Evolutionary conservation across 2,888 invertebrate species (phyloP).

Genomic region (Spicauda simplicius): DNA sequence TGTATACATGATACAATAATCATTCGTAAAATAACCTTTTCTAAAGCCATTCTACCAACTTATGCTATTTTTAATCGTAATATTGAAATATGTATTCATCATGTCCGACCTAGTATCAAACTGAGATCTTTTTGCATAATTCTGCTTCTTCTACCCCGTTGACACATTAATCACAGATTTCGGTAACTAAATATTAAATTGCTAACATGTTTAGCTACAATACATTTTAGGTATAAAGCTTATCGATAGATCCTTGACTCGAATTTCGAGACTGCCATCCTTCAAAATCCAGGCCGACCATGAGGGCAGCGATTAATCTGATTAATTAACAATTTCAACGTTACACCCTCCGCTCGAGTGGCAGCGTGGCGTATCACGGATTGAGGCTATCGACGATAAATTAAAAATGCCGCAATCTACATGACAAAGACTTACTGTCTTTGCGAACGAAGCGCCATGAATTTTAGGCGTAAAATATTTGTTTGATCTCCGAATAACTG

Average conservation of each 20-base stretch:
- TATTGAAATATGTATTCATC: too few relatives aligned
- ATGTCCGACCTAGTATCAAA: too few relatives aligned
- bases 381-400: background rate
- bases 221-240: background rate
- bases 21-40: too few relatives aligned
- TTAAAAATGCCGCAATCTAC: background rate
- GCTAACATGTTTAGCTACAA: too few relatives aligned
- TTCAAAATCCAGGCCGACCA: background rate
- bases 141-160: too few relatives aligned
- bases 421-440: background rate
- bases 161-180: too few relatives aligned
- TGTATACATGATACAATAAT: too few relatives aligned
- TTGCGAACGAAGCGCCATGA: background rate
- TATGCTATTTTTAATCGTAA: too few relatives aligned
- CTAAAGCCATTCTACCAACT: too few relatives aligned
- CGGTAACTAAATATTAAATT: too few relatives aligned
- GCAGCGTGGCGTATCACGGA: constrained; percentile 1
- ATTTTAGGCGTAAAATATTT: background rate
- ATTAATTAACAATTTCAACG: background rate
- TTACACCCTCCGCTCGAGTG: constrained; percentile 1
- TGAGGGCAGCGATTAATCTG: background rate
- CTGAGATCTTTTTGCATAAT: too few relatives aligned
- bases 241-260: constrained; percentile 1
- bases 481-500: background rate
- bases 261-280: background rate